Conservation (phyloP, 2,113 vertebrate species). For the Zosterops japonicus region DNA sequence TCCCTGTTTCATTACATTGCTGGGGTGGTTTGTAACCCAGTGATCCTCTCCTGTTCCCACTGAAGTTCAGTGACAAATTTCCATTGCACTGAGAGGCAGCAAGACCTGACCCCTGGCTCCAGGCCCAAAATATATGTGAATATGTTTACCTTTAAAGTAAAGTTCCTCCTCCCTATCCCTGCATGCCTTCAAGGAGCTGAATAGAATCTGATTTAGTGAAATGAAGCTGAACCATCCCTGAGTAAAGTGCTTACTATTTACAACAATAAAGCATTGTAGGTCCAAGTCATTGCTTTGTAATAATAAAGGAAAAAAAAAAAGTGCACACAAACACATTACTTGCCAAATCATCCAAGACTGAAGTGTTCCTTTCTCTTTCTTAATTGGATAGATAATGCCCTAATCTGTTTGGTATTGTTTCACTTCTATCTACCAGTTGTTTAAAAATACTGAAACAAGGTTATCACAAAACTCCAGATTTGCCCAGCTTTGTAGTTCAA, state of each 20-base stretch:
- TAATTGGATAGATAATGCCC: slow-evolving; percentile 38
- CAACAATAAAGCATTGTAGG: neutral
- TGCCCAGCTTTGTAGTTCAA: neutral
- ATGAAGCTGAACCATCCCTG: neutral
- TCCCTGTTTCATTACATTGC: neutral
- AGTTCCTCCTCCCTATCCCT: neutral
- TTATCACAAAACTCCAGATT: slow-evolving; percentile 35
- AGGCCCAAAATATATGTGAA: neutral
- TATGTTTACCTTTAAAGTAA: neutral
- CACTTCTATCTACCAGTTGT: neutral
- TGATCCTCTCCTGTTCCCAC: fast-evolving
- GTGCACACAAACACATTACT: neutral
- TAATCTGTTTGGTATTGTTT: slow-evolving; percentile 15
- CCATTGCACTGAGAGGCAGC: neutral
- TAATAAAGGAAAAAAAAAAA: neutral
- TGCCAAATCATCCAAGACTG: neutral
- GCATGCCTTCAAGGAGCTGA: neutral
- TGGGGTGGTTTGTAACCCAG: neutral
- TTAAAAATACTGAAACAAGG: slow-evolving; percentile 16
- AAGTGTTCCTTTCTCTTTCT: neutral
- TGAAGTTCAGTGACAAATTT: neutral
- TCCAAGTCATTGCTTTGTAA: neutral
- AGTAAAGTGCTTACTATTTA: neutral
- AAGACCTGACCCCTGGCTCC: neutral
- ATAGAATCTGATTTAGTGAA: neutral